A percentile compares a stretch with the other conserved stretches of the same genome.
phyloP scores from a whole-genome alignment of 1,140 invertebrate species.

The Drosophila prosaltans region DNA sequence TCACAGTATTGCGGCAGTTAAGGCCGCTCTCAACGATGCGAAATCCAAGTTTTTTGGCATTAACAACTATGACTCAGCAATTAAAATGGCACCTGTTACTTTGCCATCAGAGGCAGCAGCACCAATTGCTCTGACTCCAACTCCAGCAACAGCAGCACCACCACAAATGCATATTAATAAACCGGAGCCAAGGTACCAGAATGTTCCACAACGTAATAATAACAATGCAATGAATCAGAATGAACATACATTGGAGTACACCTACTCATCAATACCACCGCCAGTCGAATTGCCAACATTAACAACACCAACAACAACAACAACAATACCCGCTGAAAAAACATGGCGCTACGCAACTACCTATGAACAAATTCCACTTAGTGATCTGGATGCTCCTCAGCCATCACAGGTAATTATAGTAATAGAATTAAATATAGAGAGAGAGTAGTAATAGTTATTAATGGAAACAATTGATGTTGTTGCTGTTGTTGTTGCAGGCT shows the following conservation, averaged over 20 bases:
- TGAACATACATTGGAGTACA: neutral
- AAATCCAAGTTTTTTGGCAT: conserved; percentile 82
- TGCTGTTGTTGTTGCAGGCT: conserved; percentile 29
- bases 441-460: no score
- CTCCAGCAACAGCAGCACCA: neutral
- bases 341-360: conserved; percentile 45
- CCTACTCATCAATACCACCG: neutral
- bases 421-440: no score
- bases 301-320: neutral
- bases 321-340: conserved; percentile 2
- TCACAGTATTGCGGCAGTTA: conserved; percentile 77
- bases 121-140: no score
- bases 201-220: conserved; percentile 50
- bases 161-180: conserved; percentile 16
- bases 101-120: no score
- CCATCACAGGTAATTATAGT: conserved; percentile 63
- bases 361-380: conserved; percentile 73
- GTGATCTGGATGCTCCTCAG: conserved; percentile 63
- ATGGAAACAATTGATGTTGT: no score
- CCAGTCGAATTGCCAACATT: conserved; percentile 13
- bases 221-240: conserved; percentile 22
- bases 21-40: conserved; percentile 75
- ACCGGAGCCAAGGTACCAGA: conserved; percentile 67
- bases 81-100: neutral
- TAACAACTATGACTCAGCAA: conserved; percentile 55